Evolutionary conservation across 1,140 invertebrate species (phyloP).

Genomic region (Bombus sylvicola): DNA sequence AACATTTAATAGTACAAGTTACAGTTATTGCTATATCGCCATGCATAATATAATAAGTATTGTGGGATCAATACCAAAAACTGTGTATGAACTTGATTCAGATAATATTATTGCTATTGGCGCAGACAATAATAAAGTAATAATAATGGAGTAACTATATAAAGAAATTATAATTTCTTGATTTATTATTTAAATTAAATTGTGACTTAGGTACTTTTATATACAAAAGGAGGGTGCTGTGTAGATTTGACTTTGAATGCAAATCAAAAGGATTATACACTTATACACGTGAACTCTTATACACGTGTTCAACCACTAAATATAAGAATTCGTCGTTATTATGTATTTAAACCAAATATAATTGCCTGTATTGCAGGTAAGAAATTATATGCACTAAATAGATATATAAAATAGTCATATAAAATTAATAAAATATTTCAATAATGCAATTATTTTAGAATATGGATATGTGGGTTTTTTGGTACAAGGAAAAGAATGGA

Average conservation of each 20-base stretch:
- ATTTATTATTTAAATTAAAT: constrained; percentile 6
- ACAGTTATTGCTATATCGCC: constrained; percentile 52
- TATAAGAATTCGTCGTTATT: constrained; percentile 53
- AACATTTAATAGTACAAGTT: constrained; percentile 59
- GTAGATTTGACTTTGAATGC: constrained; percentile 24
- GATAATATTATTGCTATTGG: constrained; percentile 34
- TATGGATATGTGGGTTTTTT: constrained; percentile 62
- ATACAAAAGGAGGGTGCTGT: constrained; percentile 46
- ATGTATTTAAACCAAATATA: constrained; percentile 58
- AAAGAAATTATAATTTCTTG: background rate
- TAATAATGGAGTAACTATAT: background rate
- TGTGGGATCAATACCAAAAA: constrained; percentile 10
- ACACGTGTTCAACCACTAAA: constrained; percentile 25
- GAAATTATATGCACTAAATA: background rate
- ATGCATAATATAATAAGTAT: constrained; percentile 25
- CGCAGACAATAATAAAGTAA: constrained; percentile 40
- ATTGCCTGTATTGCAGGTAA: constrained; percentile 62
- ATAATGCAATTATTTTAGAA: constrained; percentile 44
- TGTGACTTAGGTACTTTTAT: constrained; percentile 53
- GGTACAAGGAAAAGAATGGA: constrained; percentile 51
- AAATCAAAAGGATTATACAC: background rate
- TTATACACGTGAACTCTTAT: background rate
- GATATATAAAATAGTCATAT: background rate
- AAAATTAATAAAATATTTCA: constrained; percentile 17
- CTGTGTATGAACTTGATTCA: constrained; percentile 1